These are phyloP conservation scores for Chloroclysta siterata DNA, from an alignment of 2,888 invertebrate genomes.

Conservation along the genomic window DNA sequence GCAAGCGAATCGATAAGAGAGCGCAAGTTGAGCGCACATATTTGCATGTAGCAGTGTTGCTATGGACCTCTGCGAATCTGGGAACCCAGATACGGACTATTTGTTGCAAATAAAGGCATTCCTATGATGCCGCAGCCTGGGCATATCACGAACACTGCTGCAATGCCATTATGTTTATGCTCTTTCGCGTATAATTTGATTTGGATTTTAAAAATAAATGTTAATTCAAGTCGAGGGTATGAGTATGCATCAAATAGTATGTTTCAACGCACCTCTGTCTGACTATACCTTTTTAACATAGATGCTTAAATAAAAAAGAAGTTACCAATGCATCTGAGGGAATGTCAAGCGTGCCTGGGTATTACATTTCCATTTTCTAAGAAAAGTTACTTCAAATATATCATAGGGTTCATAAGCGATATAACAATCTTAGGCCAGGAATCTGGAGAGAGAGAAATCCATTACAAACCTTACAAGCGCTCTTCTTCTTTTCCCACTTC, in stretches of 20 bases:
- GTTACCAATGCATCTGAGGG: too few relatives aligned
- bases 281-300: not conserved
- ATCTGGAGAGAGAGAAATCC: not conserved
- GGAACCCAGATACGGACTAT: constrained; percentile 42
- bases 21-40: constrained; percentile 38
- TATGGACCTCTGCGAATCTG: constrained; percentile 29
- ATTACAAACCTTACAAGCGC: constrained; percentile 42
- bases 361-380: too few relatives aligned
- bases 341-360: too few relatives aligned
- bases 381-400: too few relatives aligned
- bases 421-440: constrained; percentile 15
- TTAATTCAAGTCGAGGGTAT: not conserved
- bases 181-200: constrained; percentile 18
- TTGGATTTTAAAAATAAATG: constrained; percentile 4
- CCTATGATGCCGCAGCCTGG: constrained; percentile 47
- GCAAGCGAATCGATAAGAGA: constrained; percentile 45
- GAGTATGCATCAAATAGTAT: too few relatives aligned
- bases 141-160: constrained; percentile 18
- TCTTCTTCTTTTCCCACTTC: constrained; percentile 58
- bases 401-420: too few relatives aligned
- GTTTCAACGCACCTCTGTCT: too few relatives aligned
- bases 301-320: not conserved
- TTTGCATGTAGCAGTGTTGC: constrained; percentile 43
- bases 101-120: constrained; percentile 51
- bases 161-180: constrained; percentile 17